phyloP scores from a whole-genome alignment of 1,140 invertebrate genomes.

The Megathymus violae region DNA sequence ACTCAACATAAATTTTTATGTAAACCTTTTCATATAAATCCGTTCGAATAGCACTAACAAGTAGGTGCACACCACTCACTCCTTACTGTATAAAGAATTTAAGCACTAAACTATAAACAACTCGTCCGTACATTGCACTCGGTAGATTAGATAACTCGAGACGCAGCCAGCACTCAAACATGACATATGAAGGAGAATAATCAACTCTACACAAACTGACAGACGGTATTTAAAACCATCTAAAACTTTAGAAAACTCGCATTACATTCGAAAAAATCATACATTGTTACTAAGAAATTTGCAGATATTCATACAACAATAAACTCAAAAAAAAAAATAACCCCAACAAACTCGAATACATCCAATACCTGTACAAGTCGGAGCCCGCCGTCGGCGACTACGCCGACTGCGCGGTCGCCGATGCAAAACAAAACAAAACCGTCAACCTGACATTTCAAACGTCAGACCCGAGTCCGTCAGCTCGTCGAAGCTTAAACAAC shows the following conservation, averaged over 20 bases:
- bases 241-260: not conserved
- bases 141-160: constrained; percentile 15
- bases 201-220: not conserved
- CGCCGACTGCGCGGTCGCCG: not conserved
- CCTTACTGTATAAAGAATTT: constrained; percentile 5
- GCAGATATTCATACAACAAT: constrained; percentile 17
- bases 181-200: not conserved
- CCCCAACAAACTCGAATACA: constrained; percentile 9
- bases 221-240: not conserved
- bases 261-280: constrained; percentile 5
- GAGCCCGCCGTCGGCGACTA: not conserved
- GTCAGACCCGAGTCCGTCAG: constrained; percentile 19
- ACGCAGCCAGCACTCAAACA: not conserved
- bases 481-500: constrained; percentile 8
- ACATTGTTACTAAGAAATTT: constrained; percentile 1
- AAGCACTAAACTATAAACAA: constrained; percentile 22
- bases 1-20: too few species aligned
- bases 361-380: constrained; percentile 9
- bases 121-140: constrained; percentile 29
- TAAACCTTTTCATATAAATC: not conserved
- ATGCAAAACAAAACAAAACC: constrained; percentile 40
- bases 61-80: not conserved
- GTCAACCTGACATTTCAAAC: constrained; percentile 37
- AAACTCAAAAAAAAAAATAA: constrained; percentile 17
- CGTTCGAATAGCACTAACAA: not conserved